A percentile compares a stretch with the other conserved stretches of the same genome.
Conservation (phyloP, 92 coral and sea anemone species). For the Bergia puertoricense region DNA sequence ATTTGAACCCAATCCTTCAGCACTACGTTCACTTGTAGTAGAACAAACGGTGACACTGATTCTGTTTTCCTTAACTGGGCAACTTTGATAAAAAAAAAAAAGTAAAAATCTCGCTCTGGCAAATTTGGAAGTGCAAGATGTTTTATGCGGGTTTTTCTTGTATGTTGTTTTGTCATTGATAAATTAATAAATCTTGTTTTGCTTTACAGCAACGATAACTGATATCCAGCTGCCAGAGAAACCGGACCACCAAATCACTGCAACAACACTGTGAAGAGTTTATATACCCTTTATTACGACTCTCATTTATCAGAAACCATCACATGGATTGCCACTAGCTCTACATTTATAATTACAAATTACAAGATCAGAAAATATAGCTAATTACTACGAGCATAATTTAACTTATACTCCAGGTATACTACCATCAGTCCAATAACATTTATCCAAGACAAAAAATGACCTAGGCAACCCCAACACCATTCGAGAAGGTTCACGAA, state of each 20-base stretch:
- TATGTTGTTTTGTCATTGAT: too few relatives aligned
- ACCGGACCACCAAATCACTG: not conserved
- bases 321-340: not conserved
- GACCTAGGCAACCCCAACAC: not conserved
- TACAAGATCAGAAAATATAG: not conserved
- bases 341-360: not conserved
- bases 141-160: too few relatives aligned
- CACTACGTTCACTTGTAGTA: too few relatives aligned
- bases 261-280: not conserved
- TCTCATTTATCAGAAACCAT: not conserved
- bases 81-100: too few relatives aligned
- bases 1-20: too few relatives aligned
- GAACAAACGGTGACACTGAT: too few relatives aligned
- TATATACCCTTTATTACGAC: not conserved
- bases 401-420: not conserved
- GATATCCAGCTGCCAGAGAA: not conserved
- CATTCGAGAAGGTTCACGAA: not conserved
- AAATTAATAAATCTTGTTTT: not conserved
- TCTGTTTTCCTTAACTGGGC: too few relatives aligned
- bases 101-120: too few relatives aligned
- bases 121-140: too few relatives aligned
- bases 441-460: not conserved
- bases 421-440: not conserved
- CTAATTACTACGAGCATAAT: not conserved
- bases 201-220: conserved; percentile 17